A percentile compares a stretch with the other conserved stretches of the same genome.
Evolutionary conservation across 2,888 invertebrate species (phyloP).

Genomic region (Griposia aprilina): DNA sequence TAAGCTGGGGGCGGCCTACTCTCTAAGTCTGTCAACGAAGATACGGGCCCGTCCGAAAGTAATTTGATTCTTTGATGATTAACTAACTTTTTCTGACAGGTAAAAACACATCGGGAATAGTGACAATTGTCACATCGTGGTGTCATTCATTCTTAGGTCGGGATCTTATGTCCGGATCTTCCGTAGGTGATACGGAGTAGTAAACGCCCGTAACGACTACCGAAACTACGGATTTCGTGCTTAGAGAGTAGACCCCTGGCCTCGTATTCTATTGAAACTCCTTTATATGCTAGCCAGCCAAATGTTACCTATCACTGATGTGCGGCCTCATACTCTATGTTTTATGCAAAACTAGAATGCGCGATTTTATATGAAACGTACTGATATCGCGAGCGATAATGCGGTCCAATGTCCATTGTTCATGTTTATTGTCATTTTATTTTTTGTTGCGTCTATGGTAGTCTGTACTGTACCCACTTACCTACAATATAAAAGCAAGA

Average conservation of each 20-base stretch:
- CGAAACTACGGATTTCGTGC: too few species aligned
- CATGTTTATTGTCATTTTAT: neutral
- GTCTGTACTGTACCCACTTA: neutral
- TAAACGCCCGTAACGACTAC: too few species aligned
- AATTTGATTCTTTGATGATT: too few species aligned
- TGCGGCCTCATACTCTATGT: neutral
- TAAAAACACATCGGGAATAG: too few species aligned
- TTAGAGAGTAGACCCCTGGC: neutral
- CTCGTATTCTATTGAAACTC: neutral
- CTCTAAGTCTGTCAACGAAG: too few species aligned
- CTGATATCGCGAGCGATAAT: conserved; percentile 19
- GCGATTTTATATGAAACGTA: conserved; percentile 16
- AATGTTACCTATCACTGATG: neutral
- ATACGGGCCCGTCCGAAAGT: too few species aligned
- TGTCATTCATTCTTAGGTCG: too few species aligned
- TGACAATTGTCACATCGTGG: too few species aligned
- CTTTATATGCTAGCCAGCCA: neutral
- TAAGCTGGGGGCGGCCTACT: neutral
- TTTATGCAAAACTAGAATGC: neutral
- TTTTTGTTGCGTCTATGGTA: neutral
- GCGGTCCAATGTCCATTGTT: conserved; percentile 25
- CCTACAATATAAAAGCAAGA: neutral
- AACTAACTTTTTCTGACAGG: too few species aligned
- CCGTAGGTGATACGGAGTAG: too few species aligned
- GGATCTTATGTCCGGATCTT: too few species aligned